phyloP scores from a whole-genome alignment of 2,113 vertebrate species.

The Hypocryptadius cinnamomeus region DNA sequence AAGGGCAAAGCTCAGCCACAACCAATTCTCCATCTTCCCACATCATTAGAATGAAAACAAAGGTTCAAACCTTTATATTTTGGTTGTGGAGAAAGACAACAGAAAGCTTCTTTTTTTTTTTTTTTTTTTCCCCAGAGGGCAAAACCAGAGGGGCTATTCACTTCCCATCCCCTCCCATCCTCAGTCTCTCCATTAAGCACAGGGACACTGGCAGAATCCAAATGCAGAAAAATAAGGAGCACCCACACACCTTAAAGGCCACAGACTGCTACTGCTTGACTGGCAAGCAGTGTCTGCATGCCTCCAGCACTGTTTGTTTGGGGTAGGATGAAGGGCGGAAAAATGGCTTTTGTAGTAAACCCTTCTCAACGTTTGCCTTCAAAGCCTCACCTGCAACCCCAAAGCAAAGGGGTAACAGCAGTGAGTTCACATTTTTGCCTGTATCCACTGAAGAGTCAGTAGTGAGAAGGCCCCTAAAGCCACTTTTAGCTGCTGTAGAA shows the following conservation, averaged over 20 bases:
- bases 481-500: rapidly evolving
- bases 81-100: neutral
- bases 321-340: rapidly evolving
- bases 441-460: too few species aligned
- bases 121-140: too few species aligned
- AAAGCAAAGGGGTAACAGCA: neutral
- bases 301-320: too few species aligned
- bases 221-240: neutral
- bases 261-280: neutral
- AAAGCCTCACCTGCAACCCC: neutral
- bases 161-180: neutral
- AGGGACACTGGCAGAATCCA: neutral
- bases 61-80: neutral
- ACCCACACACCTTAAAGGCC: neutral
- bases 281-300: neutral
- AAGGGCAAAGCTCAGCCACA: neutral
- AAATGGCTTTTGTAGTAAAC: neutral
- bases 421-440: neutral
- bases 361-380: neutral
- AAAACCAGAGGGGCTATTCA: neutral
- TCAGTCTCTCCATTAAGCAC: neutral
- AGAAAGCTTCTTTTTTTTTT: neutral
- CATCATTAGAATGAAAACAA: neutral
- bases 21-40: neutral
- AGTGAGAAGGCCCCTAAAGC: neutral